These are phyloP conservation scores for Zonitis immaculata DNA, from an alignment of 2,888 invertebrate species.

Conservation along the genomic window DNA sequence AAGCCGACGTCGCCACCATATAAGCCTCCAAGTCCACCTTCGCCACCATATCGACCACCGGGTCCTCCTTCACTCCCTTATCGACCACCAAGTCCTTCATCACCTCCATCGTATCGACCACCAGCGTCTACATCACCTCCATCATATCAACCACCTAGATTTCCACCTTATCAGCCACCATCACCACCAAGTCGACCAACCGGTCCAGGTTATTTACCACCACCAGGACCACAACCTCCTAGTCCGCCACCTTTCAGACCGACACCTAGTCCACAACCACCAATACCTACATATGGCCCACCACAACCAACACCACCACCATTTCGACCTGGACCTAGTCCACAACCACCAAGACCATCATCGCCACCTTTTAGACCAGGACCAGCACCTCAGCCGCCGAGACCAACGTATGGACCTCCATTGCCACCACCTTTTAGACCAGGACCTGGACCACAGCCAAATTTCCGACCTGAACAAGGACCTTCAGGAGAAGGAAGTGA, in stretches of 20 bases:
- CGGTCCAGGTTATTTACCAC: constrained; percentile 16
- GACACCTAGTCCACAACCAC: constrained; percentile 6
- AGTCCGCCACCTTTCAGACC: constrained; percentile 14
- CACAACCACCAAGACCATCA: constrained; percentile 12
- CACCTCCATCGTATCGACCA: constrained; percentile 16
- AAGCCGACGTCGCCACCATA: constrained; percentile 18
- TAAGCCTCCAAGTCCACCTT: constrained; percentile 21
- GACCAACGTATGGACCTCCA: constrained; percentile 20
- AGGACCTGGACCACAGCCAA: constrained; percentile 15
- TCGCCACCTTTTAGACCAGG: constrained; percentile 20
- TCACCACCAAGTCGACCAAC: constrained; percentile 13
- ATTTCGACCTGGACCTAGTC: constrained; percentile 7
- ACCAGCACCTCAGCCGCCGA: constrained; percentile 3
- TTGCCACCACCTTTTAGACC: constrained; percentile 18
- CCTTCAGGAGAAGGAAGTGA: background rate
- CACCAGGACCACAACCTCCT: constrained; percentile 10
- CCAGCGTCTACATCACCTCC: background rate
- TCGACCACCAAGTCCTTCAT: constrained; percentile 19
- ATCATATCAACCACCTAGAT: background rate
- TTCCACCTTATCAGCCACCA: constrained; percentile 16
- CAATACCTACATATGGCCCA: constrained; percentile 5
- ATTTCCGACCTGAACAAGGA: constrained; percentile 11
- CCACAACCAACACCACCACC: constrained; percentile 5
- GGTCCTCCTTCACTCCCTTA: constrained; percentile 9
- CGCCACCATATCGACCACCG: constrained; percentile 14